phyloP scores from a whole-genome alignment of 2,888 invertebrate genomes.

The Priocnemis perturbator region DNA sequence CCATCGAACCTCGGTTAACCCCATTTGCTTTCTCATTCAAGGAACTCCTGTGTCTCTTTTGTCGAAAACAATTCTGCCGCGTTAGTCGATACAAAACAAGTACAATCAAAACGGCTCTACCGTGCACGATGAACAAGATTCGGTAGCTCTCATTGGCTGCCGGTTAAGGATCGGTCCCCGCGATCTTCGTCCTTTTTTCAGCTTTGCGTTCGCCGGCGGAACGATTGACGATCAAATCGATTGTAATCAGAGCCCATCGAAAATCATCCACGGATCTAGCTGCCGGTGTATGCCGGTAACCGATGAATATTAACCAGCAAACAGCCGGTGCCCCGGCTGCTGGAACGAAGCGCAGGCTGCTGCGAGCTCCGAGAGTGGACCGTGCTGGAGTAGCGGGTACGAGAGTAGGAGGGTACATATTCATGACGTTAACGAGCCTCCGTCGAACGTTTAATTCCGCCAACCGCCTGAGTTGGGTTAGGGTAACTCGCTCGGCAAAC shows the following conservation, averaged over 20 bases:
- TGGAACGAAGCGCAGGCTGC: constrained; percentile 50
- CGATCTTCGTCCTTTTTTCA: constrained; percentile 4
- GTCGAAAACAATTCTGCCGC: constrained; percentile 47
- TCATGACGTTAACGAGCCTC: constrained; percentile 76
- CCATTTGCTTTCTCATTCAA: constrained; percentile 54
- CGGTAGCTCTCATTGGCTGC: not conserved
- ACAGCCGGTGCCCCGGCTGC: constrained; percentile 52
- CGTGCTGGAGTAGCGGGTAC: constrained; percentile 57
- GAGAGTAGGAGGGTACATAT: constrained; percentile 75
- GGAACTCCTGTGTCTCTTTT: constrained; percentile 47
- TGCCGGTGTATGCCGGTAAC: constrained; percentile 58
- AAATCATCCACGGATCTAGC: constrained; percentile 61
- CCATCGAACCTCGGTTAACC: constrained; percentile 52
- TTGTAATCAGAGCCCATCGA: constrained; percentile 64
- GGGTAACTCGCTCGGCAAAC: constrained; percentile 75
- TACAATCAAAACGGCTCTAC: constrained; percentile 27
- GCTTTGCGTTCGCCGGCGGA: not conserved
- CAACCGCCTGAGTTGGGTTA: constrained; percentile 74
- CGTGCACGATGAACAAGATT: not conserved
- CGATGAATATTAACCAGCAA: constrained; percentile 75
- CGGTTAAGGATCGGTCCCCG: not conserved
- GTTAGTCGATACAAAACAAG: constrained; percentile 39
- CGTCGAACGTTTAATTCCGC: constrained; percentile 76
- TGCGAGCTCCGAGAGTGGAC: constrained; percentile 49
- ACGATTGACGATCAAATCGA: constrained; percentile 51